phyloP scores from a whole-genome alignment of 1,140 invertebrate species.

The Onthophagus taurus region DNA sequence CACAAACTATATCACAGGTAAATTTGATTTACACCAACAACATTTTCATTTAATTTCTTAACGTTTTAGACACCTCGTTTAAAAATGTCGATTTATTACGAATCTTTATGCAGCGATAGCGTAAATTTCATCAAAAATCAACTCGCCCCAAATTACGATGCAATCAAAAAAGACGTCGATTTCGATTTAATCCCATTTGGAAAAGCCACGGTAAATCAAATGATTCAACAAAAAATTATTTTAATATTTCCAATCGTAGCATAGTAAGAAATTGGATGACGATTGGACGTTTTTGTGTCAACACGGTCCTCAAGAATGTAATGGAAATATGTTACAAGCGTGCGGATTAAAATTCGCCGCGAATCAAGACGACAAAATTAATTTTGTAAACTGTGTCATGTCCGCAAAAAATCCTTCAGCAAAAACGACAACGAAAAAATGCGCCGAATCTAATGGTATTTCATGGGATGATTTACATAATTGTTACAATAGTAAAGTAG shows the following conservation, averaged over 20 bases:
- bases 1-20: no score
- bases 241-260: no score
- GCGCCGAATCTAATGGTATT: no score
- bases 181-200: constrained; percentile 52
- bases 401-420: constrained; percentile 19
- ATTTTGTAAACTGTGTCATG: constrained; percentile 49
- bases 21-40: no score
- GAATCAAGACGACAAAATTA: constrained; percentile 36
- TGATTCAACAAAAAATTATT: neutral
- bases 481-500: constrained; percentile 37
- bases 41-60: no score
- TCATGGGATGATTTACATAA: no score
- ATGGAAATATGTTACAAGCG: constrained; percentile 55
- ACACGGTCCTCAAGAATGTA: constrained; percentile 55
- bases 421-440: constrained; percentile 21
- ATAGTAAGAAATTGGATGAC: no score
- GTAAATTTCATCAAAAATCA: constrained; percentile 33
- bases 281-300: constrained; percentile 52
- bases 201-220: constrained; percentile 55
- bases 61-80: no score
- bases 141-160: constrained; percentile 28
- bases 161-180: constrained; percentile 38
- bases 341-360: constrained; percentile 46
- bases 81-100: no score
- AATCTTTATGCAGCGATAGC: constrained; percentile 39